These are phyloP conservation scores for Gobio gobio DNA, from an alignment of 2,113 vertebrate genomes.

Conservation along the genomic window DNA sequence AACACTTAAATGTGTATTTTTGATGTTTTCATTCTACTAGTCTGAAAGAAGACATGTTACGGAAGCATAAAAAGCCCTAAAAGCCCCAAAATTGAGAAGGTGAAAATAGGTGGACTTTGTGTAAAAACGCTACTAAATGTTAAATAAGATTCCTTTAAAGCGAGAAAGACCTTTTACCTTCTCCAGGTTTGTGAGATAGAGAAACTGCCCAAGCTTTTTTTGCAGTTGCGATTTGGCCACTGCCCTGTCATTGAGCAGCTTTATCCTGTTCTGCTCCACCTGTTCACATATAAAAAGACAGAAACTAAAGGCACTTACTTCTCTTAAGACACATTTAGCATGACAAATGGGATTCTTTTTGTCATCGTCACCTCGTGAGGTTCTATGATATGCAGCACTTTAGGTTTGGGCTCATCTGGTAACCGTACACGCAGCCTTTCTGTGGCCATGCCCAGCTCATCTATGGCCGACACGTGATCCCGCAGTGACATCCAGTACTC, in stretches of 20 bases:
- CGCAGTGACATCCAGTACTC: conserved; percentile 98
- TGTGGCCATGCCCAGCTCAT: conserved; percentile 97
- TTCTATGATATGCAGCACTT: conserved; percentile 94
- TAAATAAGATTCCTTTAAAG: not conserved
- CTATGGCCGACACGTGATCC: conserved; percentile 94
- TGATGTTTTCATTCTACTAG: not conserved
- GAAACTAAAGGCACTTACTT: not conserved
- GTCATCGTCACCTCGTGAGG: conserved; percentile 84
- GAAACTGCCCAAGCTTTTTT: conserved; percentile 95
- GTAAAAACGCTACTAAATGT: not conserved
- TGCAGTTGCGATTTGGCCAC: conserved; percentile 95
- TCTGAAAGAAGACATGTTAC: not conserved
- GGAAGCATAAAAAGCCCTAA: not conserved
- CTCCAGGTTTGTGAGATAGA: conserved; percentile 95
- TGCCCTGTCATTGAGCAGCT: conserved; percentile 93
- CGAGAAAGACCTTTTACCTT: conserved; percentile 77
- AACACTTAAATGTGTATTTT: not conserved
- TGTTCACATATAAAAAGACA: conserved; percentile 58
- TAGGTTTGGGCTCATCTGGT: conserved; percentile 92
- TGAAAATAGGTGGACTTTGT: not conserved
- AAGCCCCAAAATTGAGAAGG: not conserved
- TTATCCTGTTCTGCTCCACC: conserved; percentile 95
- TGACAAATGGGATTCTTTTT: not conserved
- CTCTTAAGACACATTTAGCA: not conserved
- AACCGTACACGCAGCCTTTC: conserved; percentile 91